phyloP scores from a whole-genome alignment of 2,113 vertebrate genomes.

The Eublepharis macularius region DNA sequence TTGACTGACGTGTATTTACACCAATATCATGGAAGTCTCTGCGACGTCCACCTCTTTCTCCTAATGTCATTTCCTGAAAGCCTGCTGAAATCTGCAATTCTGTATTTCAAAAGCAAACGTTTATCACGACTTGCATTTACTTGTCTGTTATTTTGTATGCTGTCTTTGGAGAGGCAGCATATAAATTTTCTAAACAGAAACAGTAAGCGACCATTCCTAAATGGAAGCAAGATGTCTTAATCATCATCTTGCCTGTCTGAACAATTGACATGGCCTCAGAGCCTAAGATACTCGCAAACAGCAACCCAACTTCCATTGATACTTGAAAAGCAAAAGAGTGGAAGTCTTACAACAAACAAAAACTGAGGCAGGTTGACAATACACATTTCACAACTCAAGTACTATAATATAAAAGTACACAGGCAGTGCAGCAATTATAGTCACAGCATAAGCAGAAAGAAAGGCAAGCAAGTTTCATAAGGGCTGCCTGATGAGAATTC shows the following conservation, averaged over 20 bases:
- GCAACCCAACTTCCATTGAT: background rate
- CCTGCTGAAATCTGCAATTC: constrained; percentile 84
- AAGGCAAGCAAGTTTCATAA: background rate
- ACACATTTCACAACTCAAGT: background rate
- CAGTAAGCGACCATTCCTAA: background rate
- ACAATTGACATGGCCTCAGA: background rate
- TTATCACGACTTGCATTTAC: background rate
- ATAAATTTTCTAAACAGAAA: background rate
- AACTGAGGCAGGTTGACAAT: background rate
- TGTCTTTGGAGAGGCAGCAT: no score
- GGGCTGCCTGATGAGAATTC: background rate
- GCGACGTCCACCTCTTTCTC: constrained; percentile 86
- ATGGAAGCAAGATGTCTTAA: no score
- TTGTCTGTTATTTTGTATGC: background rate
- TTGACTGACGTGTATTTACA: constrained; percentile 84
- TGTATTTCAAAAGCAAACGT: background rate
- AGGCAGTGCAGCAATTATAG: background rate
- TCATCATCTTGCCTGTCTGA: background rate
- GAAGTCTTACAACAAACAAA: background rate
- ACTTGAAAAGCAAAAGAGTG: background rate
- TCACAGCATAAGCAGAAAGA: no score
- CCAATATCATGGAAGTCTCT: constrained; percentile 87
- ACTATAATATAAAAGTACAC: background rate
- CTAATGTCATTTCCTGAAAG: constrained; percentile 86
- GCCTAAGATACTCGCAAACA: no score